Base-by-base conservation (phyloP, 2,113 vertebrate species). In the Brachionichthys hirsutus region DNA sequence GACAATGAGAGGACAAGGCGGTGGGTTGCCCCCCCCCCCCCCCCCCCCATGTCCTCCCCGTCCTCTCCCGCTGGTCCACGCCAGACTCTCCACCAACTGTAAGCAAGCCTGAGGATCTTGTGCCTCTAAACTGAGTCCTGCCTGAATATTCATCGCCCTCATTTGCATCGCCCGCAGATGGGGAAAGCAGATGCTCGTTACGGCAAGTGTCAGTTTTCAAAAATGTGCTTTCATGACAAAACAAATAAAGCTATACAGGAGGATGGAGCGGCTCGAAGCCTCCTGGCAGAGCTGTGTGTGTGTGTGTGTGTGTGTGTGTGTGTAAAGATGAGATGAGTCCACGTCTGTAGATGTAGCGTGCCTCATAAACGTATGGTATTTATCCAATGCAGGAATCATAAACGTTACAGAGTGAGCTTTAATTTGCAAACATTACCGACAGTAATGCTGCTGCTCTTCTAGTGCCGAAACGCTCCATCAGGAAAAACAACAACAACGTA, bases 151-250 rank as follows among this genome's bases (percentile, higher is more conserved):
- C 92, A 92, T 90, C 54, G 64, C 75, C 65, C 67, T 83, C 45
- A 85, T 93, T 91, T 93, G 90, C 87, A 84, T 87, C 74, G 49
- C 64, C 46, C 60, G 56, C 91, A 90, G 89, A 92, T 91, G 91
- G 90, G 17, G 22, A 55, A 70, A 89, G 85, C 92, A 92, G 91
- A 85, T 87, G 86, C 84, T 85, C 74, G 78, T 90, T 85, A 85
- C 41, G 49, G 85, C 69, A 78, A 85, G 83, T 78, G 85, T 87
- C 88, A 84, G 57, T 83, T 89, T 88, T 88, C 72, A 63, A 84
- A 84, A 82, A 90, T 89, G 83, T 89, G 85, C 82, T 90, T 89
- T 84, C 84, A 83, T 85, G 87, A 91, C 88, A 90, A 90, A 89
- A 88, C 89, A 90, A 90, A 90, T 89, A 88, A 91, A 90, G 88